Conservation (phyloP, 2,888 invertebrate species). For the Apantesis nais region DNA sequence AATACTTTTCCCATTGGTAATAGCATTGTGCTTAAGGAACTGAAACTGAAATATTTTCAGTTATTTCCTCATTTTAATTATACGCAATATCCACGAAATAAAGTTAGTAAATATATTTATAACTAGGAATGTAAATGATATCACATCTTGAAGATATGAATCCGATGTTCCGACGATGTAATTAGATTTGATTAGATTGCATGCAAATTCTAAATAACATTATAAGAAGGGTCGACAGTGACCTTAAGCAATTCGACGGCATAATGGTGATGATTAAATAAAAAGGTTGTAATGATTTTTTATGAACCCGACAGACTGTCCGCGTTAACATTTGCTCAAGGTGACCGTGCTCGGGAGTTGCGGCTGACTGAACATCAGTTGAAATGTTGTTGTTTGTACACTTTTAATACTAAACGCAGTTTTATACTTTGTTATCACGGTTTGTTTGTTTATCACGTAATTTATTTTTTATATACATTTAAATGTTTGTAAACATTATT, state of each 20-base stretch:
- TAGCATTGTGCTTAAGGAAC: neutral
- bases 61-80: neutral
- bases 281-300: constrained; percentile 70
- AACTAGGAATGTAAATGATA: neutral
- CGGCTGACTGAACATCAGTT: constrained; percentile 81
- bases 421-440: constrained; percentile 49
- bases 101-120: neutral
- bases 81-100: neutral
- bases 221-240: constrained; percentile 27
- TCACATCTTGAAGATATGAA: neutral
- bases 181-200: neutral
- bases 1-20: neutral
- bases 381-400: constrained; percentile 65
- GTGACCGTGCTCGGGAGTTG: constrained; percentile 79
- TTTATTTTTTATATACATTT: neutral
- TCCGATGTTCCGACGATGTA: neutral
- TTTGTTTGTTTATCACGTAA: constrained; percentile 25
- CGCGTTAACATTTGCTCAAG: constrained; percentile 83
- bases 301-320: constrained; percentile 70
- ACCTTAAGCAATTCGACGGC: constrained; percentile 62
- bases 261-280: constrained; percentile 64
- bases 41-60: neutral
- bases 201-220: constrained; percentile 13
- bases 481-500: no score
- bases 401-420: constrained; percentile 60